These are phyloP conservation scores for Aythya baeri DNA, from an alignment of 2,113 vertebrate genomes.

Conservation along the genomic window DNA sequence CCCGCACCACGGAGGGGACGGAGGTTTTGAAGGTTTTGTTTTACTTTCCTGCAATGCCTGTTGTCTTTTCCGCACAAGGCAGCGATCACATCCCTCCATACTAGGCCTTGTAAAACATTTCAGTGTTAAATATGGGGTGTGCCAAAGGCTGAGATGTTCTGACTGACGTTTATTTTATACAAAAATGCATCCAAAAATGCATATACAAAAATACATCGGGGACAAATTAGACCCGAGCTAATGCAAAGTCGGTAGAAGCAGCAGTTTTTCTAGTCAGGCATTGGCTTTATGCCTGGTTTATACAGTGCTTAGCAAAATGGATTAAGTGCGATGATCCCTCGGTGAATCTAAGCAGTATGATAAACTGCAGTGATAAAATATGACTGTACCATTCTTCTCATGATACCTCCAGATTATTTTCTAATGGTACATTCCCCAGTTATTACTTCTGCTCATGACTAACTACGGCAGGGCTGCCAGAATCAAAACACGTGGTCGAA, in stretches of 20 bases:
- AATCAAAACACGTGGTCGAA: not conserved
- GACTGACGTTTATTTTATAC: not conserved
- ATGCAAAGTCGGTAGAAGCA: not conserved
- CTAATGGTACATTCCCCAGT: not conserved
- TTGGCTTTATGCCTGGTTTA: not conserved
- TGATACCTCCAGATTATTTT: not conserved
- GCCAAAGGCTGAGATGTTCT: fast-evolving
- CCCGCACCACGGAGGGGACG: not conserved
- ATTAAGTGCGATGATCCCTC: not conserved
- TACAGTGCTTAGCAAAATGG: not conserved
- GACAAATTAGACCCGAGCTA: not conserved
- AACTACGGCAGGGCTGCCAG: not conserved
- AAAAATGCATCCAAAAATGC: not conserved
- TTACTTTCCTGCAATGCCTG: not conserved
- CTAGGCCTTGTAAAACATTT: not conserved
- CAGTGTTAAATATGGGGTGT: not conserved
- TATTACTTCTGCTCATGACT: not conserved
- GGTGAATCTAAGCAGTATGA: not conserved
- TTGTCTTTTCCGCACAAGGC: not conserved
- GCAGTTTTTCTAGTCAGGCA: not conserved
- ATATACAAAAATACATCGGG: not conserved
- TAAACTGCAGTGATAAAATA: not conserved
- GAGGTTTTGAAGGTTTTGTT: not conserved
- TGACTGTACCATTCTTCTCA: not conserved
- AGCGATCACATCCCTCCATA: not conserved